phyloP scores from a whole-genome alignment of 2,797 vertebrate genomes.

The Rachycentron canadum region DNA sequence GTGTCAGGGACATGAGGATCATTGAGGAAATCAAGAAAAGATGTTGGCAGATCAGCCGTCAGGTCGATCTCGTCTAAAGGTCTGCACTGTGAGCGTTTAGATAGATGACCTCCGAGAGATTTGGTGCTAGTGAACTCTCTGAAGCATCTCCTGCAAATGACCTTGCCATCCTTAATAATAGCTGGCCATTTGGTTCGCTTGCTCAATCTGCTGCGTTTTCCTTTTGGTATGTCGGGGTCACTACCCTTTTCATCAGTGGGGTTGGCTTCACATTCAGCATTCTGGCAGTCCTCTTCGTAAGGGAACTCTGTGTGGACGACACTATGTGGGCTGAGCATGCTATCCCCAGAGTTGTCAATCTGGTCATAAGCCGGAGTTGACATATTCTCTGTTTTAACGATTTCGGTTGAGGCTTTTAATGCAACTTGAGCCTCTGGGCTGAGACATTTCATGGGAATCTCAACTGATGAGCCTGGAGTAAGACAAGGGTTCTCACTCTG shows the following conservation, averaged over 20 bases:
- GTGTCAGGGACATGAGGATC: conserved; percentile 91
- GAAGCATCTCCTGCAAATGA: conserved; percentile 98
- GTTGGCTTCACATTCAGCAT: conserved; percentile 68
- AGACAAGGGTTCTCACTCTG: conserved; percentile 73
- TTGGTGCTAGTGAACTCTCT: conserved; percentile 98
- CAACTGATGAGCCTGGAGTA: conserved; percentile 67
- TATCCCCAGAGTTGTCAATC: conserved; percentile 77
- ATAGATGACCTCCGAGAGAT: conserved; percentile 97
- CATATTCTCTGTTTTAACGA: conserved; percentile 74
- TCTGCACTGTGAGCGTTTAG: conserved; percentile 96
- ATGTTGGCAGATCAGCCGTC: conserved; percentile 91
- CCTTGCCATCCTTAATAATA: conserved; percentile 98
- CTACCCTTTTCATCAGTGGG: conserved; percentile 73
- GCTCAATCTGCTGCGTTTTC: conserved; percentile 89
- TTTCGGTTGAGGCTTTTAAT: conserved; percentile 63
- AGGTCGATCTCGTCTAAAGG: conserved; percentile 95
- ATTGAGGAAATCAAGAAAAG: conserved; percentile 96
- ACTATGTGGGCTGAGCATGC: conserved; percentile 75
- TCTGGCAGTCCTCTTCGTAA: conserved; percentile 77
- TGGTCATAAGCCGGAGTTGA: conserved; percentile 75
- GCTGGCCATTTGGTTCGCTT: conserved; percentile 98
- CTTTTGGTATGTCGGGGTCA: conserved; percentile 75
- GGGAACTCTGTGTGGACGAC: conserved; percentile 71
- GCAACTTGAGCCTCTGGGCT: conserved; percentile 69
- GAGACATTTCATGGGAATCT: conserved; percentile 72